A percentile compares a stretch with the other conserved stretches of the same genome.
Conservation (phyloP, 2,113 vertebrate species). For the Ctenomys sociabilis region DNA sequence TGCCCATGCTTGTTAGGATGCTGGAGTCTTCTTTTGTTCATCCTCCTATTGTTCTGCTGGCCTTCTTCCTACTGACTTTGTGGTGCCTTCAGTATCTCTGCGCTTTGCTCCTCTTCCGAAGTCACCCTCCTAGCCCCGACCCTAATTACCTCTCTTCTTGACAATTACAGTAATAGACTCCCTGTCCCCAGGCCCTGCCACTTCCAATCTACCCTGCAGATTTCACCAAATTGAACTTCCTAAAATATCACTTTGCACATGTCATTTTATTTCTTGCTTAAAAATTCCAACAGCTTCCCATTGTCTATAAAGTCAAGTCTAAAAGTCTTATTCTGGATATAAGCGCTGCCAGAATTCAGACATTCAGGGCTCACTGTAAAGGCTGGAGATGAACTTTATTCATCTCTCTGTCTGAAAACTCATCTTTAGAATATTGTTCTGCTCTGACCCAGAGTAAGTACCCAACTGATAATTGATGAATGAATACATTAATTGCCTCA, state of each 20-base stretch:
- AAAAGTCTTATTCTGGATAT: constrained; percentile 20
- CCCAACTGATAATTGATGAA: neutral
- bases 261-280: constrained; percentile 52
- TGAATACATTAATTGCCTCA: constrained; percentile 11
- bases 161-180: constrained; percentile 65
- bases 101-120: constrained; percentile 27
- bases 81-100: neutral
- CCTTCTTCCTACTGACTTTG: neutral
- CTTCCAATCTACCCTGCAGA: constrained; percentile 55
- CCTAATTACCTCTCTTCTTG: constrained; percentile 68
- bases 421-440: neutral
- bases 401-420: neutral
- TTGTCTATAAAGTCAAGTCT: constrained; percentile 53
- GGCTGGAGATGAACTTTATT: neutral
- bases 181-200: constrained; percentile 46
- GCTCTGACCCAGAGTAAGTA: neutral
- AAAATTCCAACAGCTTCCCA: neutral
- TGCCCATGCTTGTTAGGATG: neutral
- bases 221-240: constrained; percentile 59
- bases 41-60: neutral
- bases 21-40: constrained; percentile 3
- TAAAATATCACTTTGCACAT: constrained; percentile 72
- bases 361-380: neutral
- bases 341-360: neutral
- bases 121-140: neutral